Conservation (phyloP, 2,797 vertebrate species). For the Pipistrellus nathusii region DNA sequence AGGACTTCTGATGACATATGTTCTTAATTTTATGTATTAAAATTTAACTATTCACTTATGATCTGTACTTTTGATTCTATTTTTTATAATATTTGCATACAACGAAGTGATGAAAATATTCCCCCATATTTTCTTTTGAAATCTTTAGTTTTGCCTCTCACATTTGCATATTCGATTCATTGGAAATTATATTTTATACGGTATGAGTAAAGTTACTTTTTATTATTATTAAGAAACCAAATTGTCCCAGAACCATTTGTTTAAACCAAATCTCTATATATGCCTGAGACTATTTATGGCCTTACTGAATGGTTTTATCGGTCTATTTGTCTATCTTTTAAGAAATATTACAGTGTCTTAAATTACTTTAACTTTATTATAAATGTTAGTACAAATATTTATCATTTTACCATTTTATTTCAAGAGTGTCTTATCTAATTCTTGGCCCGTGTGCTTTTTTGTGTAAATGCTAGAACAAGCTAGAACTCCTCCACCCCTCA, state of each 20-base stretch:
- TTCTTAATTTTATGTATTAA: slow-evolving; percentile 33
- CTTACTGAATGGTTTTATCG: background rate
- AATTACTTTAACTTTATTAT: slow-evolving; percentile 17
- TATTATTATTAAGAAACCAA: slow-evolving; percentile 40
- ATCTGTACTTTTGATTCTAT: background rate
- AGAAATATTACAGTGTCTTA: background rate
- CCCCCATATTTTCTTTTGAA: slow-evolving; percentile 7
- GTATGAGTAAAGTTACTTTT: background rate
- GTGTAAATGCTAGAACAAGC: background rate
- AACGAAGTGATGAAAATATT: slow-evolving; percentile 38
- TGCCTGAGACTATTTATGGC: background rate
- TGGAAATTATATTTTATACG: slow-evolving; percentile 4
- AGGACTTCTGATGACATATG: background rate
- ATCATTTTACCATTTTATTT: background rate
- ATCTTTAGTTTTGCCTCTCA: slow-evolving; percentile 2
- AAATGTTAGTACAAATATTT: background rate
- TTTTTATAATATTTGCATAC: slow-evolving; percentile 7
- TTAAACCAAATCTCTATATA: background rate
- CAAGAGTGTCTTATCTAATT: slow-evolving; percentile 17
- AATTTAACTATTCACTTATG: slow-evolving; percentile 4
- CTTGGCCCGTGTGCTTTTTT: background rate
- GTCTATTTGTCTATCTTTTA: background rate
- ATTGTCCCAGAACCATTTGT: background rate
- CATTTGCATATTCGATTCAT: background rate
- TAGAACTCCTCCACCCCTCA: background rate